These are phyloP conservation scores for Cyrtorhinus lividipennis DNA, from an alignment of 1,140 invertebrate genomes.

Conservation along the genomic window DNA sequence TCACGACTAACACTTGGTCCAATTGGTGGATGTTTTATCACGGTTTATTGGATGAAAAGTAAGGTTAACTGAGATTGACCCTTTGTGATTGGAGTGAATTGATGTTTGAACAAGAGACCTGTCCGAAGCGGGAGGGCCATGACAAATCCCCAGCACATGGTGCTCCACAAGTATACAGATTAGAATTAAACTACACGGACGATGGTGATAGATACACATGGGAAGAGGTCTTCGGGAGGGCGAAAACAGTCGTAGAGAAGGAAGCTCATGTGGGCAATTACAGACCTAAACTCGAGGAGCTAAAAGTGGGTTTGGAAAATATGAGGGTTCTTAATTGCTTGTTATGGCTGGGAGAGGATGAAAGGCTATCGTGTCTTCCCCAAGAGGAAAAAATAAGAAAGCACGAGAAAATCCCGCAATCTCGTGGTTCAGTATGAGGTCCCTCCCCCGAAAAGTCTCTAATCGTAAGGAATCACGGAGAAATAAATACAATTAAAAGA, in stretches of 20 bases:
- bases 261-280: background rate
- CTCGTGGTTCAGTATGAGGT: background rate
- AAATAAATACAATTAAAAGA: constrained; percentile 12
- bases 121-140: background rate
- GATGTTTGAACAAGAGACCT: background rate
- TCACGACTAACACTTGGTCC: background rate
- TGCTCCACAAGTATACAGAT: background rate
- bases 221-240: background rate
- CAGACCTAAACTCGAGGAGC: background rate
- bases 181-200: background rate
- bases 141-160: background rate
- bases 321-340: constrained; percentile 1
- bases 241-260: background rate
- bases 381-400: too few species aligned
- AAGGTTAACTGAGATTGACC: background rate
- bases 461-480: constrained; percentile 10
- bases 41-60: background rate
- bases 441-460: background rate
- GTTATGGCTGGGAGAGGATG: background rate
- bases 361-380: background rate
- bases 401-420: background rate
- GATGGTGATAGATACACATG: background rate
- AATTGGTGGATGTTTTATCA: background rate
- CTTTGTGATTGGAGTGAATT: background rate
- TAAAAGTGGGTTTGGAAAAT: background rate